A percentile compares a stretch with the other conserved stretches of the same genome.
phyloP scores from a whole-genome alignment of 2,888 invertebrate species.

The Scrobipalpa atriplicella region DNA sequence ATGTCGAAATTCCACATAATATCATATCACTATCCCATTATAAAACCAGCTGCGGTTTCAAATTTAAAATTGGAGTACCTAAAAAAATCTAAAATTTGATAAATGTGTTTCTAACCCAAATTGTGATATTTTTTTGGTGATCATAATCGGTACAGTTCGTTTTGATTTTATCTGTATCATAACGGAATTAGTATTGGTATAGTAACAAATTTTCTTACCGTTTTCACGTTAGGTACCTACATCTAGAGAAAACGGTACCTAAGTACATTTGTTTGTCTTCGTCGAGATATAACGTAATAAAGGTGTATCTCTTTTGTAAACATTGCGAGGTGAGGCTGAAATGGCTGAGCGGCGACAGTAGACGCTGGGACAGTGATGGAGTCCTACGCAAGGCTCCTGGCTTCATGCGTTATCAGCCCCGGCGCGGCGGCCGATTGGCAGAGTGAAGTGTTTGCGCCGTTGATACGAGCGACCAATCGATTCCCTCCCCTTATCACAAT shows the following conservation, averaged over 20 bases:
- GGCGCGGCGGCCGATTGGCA: slow-evolving; percentile 71
- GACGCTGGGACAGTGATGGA: slow-evolving; percentile 60
- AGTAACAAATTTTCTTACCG: not conserved
- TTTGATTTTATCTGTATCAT: too few species aligned
- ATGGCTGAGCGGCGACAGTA: slow-evolving; percentile 54
- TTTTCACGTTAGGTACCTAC: not conserved
- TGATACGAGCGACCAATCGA: slow-evolving; percentile 76
- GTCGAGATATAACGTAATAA: slow-evolving; percentile 71
- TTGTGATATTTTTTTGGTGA: too few species aligned
- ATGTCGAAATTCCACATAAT: slow-evolving; percentile 81
- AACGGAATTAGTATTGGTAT: not conserved
- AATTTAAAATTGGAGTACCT: too few species aligned
- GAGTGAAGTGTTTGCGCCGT: slow-evolving; percentile 76
- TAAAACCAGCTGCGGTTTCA: slow-evolving; percentile 17
- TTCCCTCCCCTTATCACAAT: slow-evolving; percentile 76
- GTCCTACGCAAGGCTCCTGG: slow-evolving; percentile 2
- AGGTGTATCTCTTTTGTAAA: slow-evolving; percentile 76
- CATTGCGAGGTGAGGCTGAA: slow-evolving; percentile 59
- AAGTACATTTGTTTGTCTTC: slow-evolving; percentile 64
- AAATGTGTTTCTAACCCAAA: too few species aligned
- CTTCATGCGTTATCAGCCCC: slow-evolving; percentile 59
- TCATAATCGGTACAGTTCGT: too few species aligned
- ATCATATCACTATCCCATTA: slow-evolving; percentile 57
- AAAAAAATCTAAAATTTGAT: too few species aligned
- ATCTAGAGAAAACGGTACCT: slow-evolving; percentile 38